Conservation (phyloP, 2,888 invertebrate genomes). For the Malthinus seriepunctatus region DNA sequence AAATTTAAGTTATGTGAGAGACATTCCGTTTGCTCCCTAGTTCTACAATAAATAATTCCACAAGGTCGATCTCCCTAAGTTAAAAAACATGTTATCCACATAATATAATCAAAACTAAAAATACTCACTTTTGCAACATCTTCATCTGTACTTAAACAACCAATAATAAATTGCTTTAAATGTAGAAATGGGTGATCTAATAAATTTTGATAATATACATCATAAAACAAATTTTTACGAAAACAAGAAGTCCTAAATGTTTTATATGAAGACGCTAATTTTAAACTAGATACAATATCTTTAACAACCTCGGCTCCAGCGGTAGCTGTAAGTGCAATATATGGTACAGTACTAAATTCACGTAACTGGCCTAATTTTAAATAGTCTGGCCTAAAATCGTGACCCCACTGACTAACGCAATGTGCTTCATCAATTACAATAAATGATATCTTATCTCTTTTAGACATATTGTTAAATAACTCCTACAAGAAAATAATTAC, state of each 20-base stretch:
- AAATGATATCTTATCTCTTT: constrained; percentile 80
- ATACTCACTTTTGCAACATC: constrained; percentile 39
- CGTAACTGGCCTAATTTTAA: constrained; percentile 80
- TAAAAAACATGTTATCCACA: background rate
- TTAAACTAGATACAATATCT: constrained; percentile 79
- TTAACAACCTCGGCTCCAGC: constrained; percentile 79
- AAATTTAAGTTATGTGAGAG: constrained; percentile 76
- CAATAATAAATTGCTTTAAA: constrained; percentile 72
- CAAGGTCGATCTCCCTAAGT: constrained; percentile 60
- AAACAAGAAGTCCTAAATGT: constrained; percentile 86
- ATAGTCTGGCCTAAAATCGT: constrained; percentile 96
- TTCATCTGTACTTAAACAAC: constrained; percentile 65
- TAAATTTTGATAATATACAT: constrained; percentile 86
- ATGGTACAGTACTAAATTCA: constrained; percentile 70
- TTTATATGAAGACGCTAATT: constrained; percentile 52
- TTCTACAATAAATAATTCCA: constrained; percentile 95
- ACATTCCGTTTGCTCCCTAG: constrained; percentile 86
- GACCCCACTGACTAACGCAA: constrained; percentile 99
- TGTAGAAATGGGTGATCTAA: constrained; percentile 77
- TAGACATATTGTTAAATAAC: constrained; percentile 69
- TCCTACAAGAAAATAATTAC: constrained; percentile 26
- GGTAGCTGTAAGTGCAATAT: constrained; percentile 95
- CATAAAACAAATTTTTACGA: constrained; percentile 92
- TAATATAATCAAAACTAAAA: background rate
- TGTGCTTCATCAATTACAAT: constrained; percentile 97